A percentile compares a stretch with the other conserved stretches of the same genome.
Evolutionary conservation across 2,888 invertebrate species (phyloP).

Genomic region (Epistrophe grossulariae): DNA sequence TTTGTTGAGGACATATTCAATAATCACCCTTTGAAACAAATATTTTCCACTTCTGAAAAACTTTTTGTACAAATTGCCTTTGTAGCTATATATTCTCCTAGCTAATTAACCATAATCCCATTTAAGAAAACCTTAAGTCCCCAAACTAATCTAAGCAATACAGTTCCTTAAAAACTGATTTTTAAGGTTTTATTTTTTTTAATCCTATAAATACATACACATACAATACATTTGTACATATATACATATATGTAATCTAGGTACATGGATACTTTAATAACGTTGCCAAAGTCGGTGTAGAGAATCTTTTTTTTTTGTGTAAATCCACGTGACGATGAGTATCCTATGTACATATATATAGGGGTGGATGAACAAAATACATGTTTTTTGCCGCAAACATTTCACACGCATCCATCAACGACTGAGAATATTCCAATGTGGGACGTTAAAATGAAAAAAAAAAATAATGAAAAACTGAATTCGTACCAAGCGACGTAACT

Average conservation of each 20-base stretch:
- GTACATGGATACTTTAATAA: background rate
- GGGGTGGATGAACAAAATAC: slow-evolving; percentile 25
- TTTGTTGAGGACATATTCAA: background rate
- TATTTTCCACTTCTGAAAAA: background rate
- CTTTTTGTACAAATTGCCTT: background rate
- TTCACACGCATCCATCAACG: slow-evolving; percentile 36
- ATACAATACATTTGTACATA: no score
- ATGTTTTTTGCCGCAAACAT: slow-evolving; percentile 15
- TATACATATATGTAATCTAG: background rate
- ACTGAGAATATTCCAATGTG: slow-evolving; percentile 25
- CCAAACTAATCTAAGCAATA: slow-evolving; percentile 23
- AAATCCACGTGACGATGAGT: background rate
- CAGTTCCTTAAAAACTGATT: background rate
- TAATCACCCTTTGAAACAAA: background rate
- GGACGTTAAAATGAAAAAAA: slow-evolving; percentile 12
- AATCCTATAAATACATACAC: no score
- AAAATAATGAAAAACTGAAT: background rate
- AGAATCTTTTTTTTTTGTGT: background rate
- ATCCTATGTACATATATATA: background rate
- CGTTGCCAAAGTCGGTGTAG: slow-evolving; percentile 13
- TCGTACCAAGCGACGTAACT: slow-evolving; percentile 6
- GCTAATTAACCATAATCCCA: slow-evolving; percentile 35
- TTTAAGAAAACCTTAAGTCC: slow-evolving; percentile 18
- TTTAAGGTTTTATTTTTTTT: background rate
- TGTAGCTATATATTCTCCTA: background rate